Conservation (phyloP, 2,113 vertebrate genomes). For the Phrynocephalus versicolor region DNA sequence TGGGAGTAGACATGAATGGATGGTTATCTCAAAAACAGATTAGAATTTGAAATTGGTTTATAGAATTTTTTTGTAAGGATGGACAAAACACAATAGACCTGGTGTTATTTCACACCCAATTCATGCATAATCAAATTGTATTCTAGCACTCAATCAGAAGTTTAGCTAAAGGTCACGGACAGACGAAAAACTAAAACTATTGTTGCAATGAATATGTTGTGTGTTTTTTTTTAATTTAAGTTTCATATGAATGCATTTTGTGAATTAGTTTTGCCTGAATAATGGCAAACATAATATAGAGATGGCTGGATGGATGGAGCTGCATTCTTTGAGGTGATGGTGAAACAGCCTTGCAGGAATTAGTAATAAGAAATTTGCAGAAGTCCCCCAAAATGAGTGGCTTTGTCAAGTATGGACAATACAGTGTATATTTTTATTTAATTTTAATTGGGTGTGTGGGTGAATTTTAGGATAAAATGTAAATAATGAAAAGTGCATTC, state of each 20-base stretch:
- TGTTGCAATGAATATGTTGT: slow-evolving; percentile 28
- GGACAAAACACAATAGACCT: background rate
- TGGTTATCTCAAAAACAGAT: slow-evolving; percentile 7
- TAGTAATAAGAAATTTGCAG: background rate
- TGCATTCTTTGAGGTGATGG: background rate
- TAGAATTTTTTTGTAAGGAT: slow-evolving; percentile 1
- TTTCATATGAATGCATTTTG: slow-evolving; percentile 24
- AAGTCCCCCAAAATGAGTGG: background rate
- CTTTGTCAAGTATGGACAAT: background rate
- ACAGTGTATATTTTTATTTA: background rate
- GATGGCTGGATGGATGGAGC: background rate
- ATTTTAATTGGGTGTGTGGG: background rate
- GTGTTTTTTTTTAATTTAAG: background rate
- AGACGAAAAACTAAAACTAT: slow-evolving; percentile 33
- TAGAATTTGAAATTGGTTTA: slow-evolving; percentile 38
- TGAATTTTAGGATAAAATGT: background rate
- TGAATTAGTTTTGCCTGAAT: slow-evolving; percentile 33
- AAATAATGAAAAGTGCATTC: background rate
- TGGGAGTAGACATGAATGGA: background rate
- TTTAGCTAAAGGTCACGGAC: slow-evolving; percentile 18
- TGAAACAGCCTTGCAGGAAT: background rate
- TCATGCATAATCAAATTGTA: background rate
- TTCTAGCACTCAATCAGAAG: background rate
- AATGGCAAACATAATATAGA: background rate
- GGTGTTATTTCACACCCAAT: slow-evolving; percentile 36